Percentiles rank a stretch among this genome's conserved stretches.
These are phyloP conservation scores for Buathra laborator DNA, from an alignment of 2,888 invertebrate genomes.

Conservation along the genomic window DNA sequence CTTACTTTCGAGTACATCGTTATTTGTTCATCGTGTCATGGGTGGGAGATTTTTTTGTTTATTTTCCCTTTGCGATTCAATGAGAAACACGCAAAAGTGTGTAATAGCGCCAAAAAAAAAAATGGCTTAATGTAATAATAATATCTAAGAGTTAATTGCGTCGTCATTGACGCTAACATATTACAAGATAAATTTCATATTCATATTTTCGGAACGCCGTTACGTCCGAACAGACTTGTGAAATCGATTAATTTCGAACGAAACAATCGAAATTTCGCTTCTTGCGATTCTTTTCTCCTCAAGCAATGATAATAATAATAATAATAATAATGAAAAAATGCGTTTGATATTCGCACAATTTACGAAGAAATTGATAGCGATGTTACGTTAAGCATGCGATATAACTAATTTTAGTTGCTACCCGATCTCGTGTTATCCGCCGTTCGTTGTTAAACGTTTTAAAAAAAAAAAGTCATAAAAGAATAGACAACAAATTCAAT, in stretches of 20 bases:
- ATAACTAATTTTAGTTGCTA: constrained; percentile 59
- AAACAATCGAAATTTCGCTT: constrained; percentile 4
- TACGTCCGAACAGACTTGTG: background rate
- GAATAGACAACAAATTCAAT: constrained; percentile 18
- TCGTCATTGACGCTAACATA: constrained; percentile 39
- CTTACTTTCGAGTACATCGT: constrained; percentile 55
- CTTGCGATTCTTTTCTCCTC: constrained; percentile 21
- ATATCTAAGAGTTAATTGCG: constrained; percentile 35
- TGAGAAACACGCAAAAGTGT: constrained; percentile 20
- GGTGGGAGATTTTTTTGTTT: constrained; percentile 13
- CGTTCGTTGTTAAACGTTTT: constrained; percentile 51
- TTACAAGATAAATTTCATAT: constrained; percentile 30
- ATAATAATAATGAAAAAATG: constrained; percentile 15
- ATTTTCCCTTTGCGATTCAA: constrained; percentile 14
- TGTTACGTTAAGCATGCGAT: constrained; percentile 39
- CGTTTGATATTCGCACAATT: constrained; percentile 27
- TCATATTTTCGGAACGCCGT: background rate
- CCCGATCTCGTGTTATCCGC: constrained; percentile 49
- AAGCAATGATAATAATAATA: constrained; percentile 22
- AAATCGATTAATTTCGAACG: constrained; percentile 1
- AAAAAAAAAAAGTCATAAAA: background rate
- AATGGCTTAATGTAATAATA: constrained; percentile 24
- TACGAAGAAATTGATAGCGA: constrained; percentile 6
- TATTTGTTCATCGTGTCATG: constrained; percentile 63
- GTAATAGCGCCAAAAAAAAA: constrained; percentile 22